These are phyloP conservation scores for Polyommatus iphigenia DNA, from an alignment of 2,888 invertebrate genomes.

Conservation along the genomic window DNA sequence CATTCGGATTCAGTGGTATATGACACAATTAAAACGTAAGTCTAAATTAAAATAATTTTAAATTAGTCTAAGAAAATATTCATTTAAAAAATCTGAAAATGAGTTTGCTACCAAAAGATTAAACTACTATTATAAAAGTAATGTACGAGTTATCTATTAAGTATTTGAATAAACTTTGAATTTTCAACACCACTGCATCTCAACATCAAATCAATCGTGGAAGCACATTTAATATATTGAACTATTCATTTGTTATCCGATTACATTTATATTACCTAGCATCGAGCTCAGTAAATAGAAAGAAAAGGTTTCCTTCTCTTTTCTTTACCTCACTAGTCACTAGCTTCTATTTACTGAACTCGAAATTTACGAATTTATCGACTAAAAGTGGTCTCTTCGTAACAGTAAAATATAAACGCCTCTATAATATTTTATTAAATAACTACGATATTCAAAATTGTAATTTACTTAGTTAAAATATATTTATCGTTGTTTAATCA, in stretches of 20 bases:
- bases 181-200: conserved; percentile 33
- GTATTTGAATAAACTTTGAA: not conserved
- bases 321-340: not conserved
- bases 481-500: conserved; percentile 9
- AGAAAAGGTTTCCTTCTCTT: not conserved
- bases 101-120: not conserved
- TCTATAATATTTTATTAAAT: conserved; percentile 11
- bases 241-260: conserved; percentile 46
- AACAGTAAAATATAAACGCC: conserved; percentile 24
- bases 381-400: conserved; percentile 21
- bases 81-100: not conserved
- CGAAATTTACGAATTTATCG: conserved; percentile 19
- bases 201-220: conserved; percentile 53
- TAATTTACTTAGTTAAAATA: not conserved
- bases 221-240: conserved; percentile 64
- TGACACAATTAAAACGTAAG: not conserved
- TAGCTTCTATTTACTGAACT: conserved; percentile 10
- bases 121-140: not conserved
- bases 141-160: not conserved
- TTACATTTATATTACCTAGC: conserved; percentile 32
- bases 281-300: conserved; percentile 28
- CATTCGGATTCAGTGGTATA: conserved; percentile 22
- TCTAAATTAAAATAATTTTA: not conserved
- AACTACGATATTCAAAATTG: conserved; percentile 3
- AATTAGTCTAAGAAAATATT: not conserved